These are phyloP conservation scores for Limenitis camilla DNA, from an alignment of 2,888 invertebrate genomes.

Conservation along the genomic window DNA sequence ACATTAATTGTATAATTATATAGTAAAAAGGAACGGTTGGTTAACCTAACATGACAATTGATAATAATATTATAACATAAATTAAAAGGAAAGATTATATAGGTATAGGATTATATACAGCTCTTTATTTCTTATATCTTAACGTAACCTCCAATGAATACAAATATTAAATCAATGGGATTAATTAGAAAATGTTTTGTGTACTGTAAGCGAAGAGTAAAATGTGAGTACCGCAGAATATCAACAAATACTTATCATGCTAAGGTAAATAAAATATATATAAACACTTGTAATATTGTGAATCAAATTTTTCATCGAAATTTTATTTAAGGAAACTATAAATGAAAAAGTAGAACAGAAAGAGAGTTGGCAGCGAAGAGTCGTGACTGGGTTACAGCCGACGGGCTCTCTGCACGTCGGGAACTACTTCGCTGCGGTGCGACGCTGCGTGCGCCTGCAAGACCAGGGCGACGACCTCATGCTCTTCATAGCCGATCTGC, in stretches of 20 bases:
- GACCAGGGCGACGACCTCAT: conserved; percentile 79
- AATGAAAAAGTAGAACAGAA: background rate
- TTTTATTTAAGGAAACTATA: background rate
- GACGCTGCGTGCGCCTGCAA: conserved; percentile 89
- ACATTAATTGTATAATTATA: too few relatives aligned
- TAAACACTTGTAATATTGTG: background rate
- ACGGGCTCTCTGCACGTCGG: conserved; percentile 96
- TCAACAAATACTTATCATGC: background rate
- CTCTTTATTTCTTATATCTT: background rate
- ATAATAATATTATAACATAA: too few relatives aligned
- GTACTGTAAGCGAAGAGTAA: conserved; percentile 11
- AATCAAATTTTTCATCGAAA: background rate
- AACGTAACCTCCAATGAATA: background rate
- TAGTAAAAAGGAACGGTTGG: too few relatives aligned
- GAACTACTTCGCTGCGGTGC: conserved; percentile 96
- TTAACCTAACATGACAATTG: too few relatives aligned
- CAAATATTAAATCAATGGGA: conserved; percentile 4
- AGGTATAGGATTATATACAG: too few relatives aligned
- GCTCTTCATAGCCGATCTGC: conserved; percentile 92
- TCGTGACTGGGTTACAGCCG: conserved; percentile 97
- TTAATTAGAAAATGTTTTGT: conserved; percentile 10
- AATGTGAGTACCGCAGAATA: conserved; percentile 4
- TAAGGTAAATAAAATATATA: background rate
- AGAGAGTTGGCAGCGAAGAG: conserved; percentile 68
- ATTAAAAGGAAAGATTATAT: too few relatives aligned